Conservation (phyloP, 2,888 invertebrate genomes). For the Choristoneura rosaceana region DNA sequence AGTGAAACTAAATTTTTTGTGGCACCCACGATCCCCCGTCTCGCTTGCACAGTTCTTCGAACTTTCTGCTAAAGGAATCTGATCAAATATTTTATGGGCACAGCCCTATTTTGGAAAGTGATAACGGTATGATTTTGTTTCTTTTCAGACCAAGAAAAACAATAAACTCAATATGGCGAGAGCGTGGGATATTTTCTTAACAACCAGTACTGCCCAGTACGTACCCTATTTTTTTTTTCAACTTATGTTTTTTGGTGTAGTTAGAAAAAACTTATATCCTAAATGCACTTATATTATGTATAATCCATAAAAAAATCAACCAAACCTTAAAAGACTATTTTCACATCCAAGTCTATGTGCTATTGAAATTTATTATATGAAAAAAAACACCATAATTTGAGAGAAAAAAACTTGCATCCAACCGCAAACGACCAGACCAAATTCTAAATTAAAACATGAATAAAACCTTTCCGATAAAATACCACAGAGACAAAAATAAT, state of each 20-base stretch:
- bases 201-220: background rate
- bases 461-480: background rate
- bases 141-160: background rate
- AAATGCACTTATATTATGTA: too few species aligned
- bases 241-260: too few species aligned
- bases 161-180: background rate
- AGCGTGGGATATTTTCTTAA: background rate
- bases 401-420: background rate
- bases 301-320: too few species aligned
- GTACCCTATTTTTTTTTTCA: too few species aligned
- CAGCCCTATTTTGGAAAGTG: constrained; percentile 7
- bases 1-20: constrained; percentile 69
- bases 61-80: constrained; percentile 39
- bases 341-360: too few species aligned
- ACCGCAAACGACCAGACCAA: background rate
- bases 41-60: constrained; percentile 48
- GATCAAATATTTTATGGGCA: constrained; percentile 23
- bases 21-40: constrained; percentile 37
- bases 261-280: too few species aligned
- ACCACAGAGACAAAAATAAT: constrained; percentile 10
- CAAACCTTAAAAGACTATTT: too few species aligned
- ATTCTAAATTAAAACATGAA: background rate
- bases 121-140: constrained; percentile 3
- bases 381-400: too few species aligned
- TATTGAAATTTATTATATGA: too few species aligned